Evolutionary conservation across 2,797 vertebrate genomes (phyloP), one percentile per base, ranked within the genome.

Genomic region (Eutrigla gurnardus): DNA sequence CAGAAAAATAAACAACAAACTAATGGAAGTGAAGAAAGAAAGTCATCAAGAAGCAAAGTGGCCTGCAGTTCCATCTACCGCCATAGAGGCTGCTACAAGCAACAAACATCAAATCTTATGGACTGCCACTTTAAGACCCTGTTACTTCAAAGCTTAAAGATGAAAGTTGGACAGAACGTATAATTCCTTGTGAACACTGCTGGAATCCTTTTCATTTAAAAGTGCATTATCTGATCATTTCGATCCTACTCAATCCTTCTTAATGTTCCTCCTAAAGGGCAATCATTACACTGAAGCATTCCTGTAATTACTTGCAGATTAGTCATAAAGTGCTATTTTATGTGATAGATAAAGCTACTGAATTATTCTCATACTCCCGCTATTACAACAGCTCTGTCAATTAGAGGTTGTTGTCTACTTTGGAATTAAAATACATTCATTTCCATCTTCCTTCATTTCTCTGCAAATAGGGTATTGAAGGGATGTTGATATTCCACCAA

Each of bases 181-280:
- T 9, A 25, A 14, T 6, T 69, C 32, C 65, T 13, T 5, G 14
- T 17, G 63, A 72, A 70, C 50, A 55, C 33, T 17, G 47, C 35
- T 54, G 50, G 58, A 62, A 35, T 37, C 17, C 4, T 50, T 54
- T 49, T 32, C 9, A 53, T 59, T 15, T 59, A 14, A 42, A 67
- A 55, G 15, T 49, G 6, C 13, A 4, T 25, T n/a, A 33, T 64
- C 33, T 55, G 53, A 71, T 73, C 15, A 59, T 71, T 65, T 53
- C 18, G 39, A n/a, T 66, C 66, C 50, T 17, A 54, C 3, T 36
- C 7, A 32, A 4, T 43, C 18, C 42, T 53, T 35, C 11, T 17
- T 33, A 15, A 70, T 72, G 60, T 55, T 64, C 45, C 36, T 53
- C 39, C 57, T 45, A 68, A 63, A 73, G 6, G 63, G 39, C 8